A percentile compares a stretch with the other conserved stretches of the same genome.
phyloP scores from a whole-genome alignment of 2,113 vertebrate species.

The Diadophis punctatus region DNA sequence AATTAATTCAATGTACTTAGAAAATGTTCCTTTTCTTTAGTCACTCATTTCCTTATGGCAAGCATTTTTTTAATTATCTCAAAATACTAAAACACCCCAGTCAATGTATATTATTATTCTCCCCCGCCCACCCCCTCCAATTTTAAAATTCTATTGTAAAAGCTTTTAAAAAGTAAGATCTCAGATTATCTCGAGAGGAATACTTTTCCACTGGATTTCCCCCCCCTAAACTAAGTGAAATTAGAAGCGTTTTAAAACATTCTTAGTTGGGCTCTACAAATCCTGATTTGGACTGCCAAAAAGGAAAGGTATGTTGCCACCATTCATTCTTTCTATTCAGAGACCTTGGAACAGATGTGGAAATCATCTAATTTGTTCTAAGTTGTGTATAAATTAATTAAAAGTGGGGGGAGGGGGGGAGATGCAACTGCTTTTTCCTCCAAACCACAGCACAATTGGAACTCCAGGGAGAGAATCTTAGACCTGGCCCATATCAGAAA shows the following conservation, averaged over 20 bases:
- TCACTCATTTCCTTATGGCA: not conserved
- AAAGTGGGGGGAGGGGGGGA: too few relatives aligned
- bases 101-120: not conserved
- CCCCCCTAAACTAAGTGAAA: not conserved
- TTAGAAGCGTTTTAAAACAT: not conserved
- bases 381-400: not conserved
- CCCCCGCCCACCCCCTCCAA: not conserved
- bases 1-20: not conserved
- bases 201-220: conserved; percentile 16
- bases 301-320: not conserved
- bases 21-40: conserved; percentile 35
- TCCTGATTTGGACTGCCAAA: not conserved
- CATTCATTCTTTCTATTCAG: not conserved
- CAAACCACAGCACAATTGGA: not conserved
- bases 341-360: not conserved
- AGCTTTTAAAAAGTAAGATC: conserved; percentile 16
- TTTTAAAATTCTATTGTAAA: not conserved
- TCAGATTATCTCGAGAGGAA: conserved; percentile 25
- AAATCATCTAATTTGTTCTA: not conserved
- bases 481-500: too few relatives aligned
- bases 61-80: conserved; percentile 11
- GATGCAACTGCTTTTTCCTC: not conserved
- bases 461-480: not conserved
- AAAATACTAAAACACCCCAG: conserved; percentile 23
- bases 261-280: not conserved